phyloP scores from a whole-genome alignment of 2,113 vertebrate genomes.

The Syrmaticus mikado region DNA sequence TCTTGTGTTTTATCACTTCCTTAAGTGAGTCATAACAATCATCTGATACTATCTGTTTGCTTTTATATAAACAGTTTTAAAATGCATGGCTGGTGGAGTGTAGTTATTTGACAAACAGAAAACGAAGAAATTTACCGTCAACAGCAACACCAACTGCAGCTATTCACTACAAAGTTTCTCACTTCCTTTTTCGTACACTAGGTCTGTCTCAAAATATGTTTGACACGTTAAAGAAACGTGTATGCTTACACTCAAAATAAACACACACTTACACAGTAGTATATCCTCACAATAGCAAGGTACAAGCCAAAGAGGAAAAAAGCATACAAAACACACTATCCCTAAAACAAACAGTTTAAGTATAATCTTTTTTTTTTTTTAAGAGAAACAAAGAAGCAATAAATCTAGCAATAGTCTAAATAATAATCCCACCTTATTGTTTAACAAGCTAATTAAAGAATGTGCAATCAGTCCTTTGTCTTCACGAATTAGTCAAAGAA shows the following conservation, averaged over 20 bases:
- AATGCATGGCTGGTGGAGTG: conserved; percentile 16
- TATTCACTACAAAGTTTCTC: conserved; percentile 10
- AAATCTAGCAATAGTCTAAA: not conserved
- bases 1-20: conserved; percentile 49
- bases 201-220: conserved; percentile 16
- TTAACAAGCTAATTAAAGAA: not conserved
- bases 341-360: conserved; percentile 2
- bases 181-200: conserved; percentile 1
- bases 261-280: not conserved
- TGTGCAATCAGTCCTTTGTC: not conserved
- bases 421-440: not conserved
- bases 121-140: conserved; percentile 12
- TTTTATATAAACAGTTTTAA: conserved; percentile 23
- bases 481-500: not conserved
- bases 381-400: not conserved
- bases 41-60: conserved; percentile 46
- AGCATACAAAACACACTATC: not conserved
- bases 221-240: conserved; percentile 25
- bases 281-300: not conserved
- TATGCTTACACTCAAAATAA: not conserved
- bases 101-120: conserved; percentile 39
- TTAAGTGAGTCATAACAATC: conserved; percentile 45
- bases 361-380: not conserved
- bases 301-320: not conserved
- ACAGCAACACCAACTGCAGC: not conserved